Conservation (phyloP, 2,113 vertebrate species). For the Mustelus asterias region DNA sequence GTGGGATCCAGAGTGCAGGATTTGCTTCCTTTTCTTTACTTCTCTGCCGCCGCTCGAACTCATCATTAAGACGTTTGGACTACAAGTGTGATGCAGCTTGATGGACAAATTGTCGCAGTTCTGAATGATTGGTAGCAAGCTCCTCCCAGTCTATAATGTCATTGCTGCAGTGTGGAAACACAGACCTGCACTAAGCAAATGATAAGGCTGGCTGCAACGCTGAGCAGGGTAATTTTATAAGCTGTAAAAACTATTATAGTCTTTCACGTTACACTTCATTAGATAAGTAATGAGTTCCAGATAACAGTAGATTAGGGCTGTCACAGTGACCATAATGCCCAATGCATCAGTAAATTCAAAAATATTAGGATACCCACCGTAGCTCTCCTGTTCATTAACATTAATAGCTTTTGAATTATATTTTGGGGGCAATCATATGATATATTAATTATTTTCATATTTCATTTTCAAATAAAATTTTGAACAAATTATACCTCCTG, state of each 20-base stretch:
- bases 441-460: conserved; percentile 44
- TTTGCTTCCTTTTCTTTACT: too few relatives aligned
- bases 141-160: neutral
- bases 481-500: conserved; percentile 35
- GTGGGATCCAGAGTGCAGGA: too few relatives aligned
- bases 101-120: neutral
- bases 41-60: too few relatives aligned
- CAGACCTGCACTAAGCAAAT: neutral
- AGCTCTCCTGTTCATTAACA: conserved; percentile 45
- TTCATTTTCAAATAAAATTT: conserved; percentile 43
- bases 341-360: conserved; percentile 47
- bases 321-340: conserved; percentile 43
- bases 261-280: conserved; percentile 48
- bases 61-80: too few relatives aligned
- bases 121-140: neutral
- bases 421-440: conserved; percentile 43
- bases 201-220: conserved; percentile 16
- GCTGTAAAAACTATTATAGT: conserved; percentile 45
- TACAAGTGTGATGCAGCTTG: neutral
- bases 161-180: neutral
- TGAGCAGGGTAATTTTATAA: conserved; percentile 26
- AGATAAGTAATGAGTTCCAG: conserved; percentile 49
- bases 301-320: conserved; percentile 47
- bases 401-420: conserved; percentile 45
- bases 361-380: conserved; percentile 39